phyloP scores from a whole-genome alignment of 2,113 vertebrate species.

The Gavia stellata region DNA sequence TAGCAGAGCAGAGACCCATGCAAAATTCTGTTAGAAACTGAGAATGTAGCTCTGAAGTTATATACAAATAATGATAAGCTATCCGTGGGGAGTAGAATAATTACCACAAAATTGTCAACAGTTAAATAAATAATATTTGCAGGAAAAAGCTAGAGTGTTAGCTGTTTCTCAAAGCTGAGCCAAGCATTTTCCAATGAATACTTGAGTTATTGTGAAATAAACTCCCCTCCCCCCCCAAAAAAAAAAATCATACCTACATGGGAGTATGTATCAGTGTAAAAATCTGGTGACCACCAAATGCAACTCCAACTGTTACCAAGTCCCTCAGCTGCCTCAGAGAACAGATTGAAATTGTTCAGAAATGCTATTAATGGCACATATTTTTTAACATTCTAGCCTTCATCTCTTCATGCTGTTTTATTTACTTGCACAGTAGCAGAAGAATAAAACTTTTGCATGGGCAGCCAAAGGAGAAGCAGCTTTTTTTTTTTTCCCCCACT shows the following conservation, averaged over 20 bases:
- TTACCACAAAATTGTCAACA: background rate
- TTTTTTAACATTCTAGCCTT: background rate
- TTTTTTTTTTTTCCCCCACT: background rate
- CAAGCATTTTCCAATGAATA: background rate
- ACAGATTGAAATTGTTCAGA: background rate
- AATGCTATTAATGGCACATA: background rate
- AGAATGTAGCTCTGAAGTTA: background rate
- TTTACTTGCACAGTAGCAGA: background rate
- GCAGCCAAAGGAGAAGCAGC: background rate
- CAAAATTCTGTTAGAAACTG: background rate
- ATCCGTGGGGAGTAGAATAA: background rate
- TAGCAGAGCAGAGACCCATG: background rate
- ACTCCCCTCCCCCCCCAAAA: accelerated
- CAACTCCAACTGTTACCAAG: background rate
- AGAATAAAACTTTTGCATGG: background rate
- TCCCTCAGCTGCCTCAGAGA: background rate
- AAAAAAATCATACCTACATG: background rate
- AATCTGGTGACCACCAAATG: background rate
- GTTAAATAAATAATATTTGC: background rate
- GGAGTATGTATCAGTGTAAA: background rate
- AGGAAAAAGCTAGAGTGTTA: background rate
- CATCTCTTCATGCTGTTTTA: background rate
- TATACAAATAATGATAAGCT: background rate
- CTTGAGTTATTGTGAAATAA: background rate
- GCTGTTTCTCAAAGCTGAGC: background rate